Evolutionary conservation across 2,797 vertebrate species (phyloP).

Genomic region (Gymnocypris eckloni): DNA sequence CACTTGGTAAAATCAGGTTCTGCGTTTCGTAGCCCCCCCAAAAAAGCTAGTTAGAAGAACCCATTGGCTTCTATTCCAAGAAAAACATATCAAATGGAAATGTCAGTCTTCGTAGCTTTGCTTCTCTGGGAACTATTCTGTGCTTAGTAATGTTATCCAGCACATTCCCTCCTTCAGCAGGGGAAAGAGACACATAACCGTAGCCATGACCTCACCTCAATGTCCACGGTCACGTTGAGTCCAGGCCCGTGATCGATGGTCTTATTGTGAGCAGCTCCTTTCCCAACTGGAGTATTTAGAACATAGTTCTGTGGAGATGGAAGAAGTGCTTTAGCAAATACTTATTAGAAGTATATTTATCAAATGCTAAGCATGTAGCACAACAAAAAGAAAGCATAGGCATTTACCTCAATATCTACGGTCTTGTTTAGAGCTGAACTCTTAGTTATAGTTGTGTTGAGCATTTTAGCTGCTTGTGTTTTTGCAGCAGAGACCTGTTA

Average conservation of each 20-base stretch:
- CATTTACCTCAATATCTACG: conserved; percentile 60
- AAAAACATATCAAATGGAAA: not conserved
- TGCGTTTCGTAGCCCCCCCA: not conserved
- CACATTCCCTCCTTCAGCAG: no score
- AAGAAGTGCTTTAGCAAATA: not conserved
- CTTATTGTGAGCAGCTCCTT: conserved; percentile 69
- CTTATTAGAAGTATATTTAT: not conserved
- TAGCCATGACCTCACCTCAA: conserved; percentile 67
- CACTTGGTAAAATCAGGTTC: no score
- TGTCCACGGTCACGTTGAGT: conserved; percentile 78
- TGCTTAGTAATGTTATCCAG: no score
- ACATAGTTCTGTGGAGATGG: conserved; percentile 62
- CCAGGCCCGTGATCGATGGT: conserved; percentile 68
- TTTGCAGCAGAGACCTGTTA: conserved; percentile 11
- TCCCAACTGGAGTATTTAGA: conserved; percentile 73
- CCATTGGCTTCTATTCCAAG: no score
- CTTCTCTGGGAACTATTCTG: not conserved
- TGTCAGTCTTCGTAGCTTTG: not conserved
- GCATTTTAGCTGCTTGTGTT: conserved; percentile 23
- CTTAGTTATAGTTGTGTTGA: conserved; percentile 51
- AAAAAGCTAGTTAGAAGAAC: not conserved
- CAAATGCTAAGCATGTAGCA: not conserved
- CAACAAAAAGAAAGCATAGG: no score
- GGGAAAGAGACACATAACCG: rapidly evolving
- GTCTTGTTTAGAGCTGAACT: conserved; percentile 54